Base-by-base conservation (phyloP, 2,888 invertebrate genomes). In the Spodoptera littoralis region DNA sequence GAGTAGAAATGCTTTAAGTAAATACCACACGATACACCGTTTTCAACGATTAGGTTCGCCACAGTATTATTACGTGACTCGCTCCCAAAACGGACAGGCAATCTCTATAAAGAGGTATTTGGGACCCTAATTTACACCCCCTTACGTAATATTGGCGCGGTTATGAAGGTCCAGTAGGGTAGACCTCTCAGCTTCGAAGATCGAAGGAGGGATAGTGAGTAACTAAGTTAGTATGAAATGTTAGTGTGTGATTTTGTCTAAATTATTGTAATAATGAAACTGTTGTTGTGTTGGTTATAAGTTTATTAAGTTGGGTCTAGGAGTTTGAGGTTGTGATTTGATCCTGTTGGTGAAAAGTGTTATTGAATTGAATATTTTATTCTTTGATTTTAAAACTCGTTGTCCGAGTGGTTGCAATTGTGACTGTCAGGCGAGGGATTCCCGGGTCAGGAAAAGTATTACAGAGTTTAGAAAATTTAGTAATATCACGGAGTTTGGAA, bases 111-210 rank as follows among this genome's bases (percentile, higher is more conserved):
- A 91, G 89, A 90, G 92, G 91, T 89, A 89, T 91, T 91, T 87
- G 90, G 87, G 85, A 90, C 90, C 92, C 92, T 92, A 92, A 93
- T 93, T 93, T 91, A 92, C 93, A 93, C 92, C 88, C 92, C 90
- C 90, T 90, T 90, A 88, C 84, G 90, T 89, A 91, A 93, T 92
- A 92, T 92, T 86, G 84, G 80, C 81, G 83, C 82, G 77, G 88
- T 91, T 92, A 92, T 91, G 89, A 89, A 90, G 90, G 91, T 89
- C 86, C 85, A 76, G 75, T 60, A 65, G 77, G 83, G 73, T 60
- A 75, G 85, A 84, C 85, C 85, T 85, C 85, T 82, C 73, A 76
- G 73, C 73, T 71, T 72, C 56, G 71, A 70, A 74, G 73, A 73
- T 83, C 77, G 76, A 75, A 73, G 75, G 76, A n/a, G 11, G 30